Evolutionary conservation across 2,888 invertebrate species (phyloP).

Genomic region (Troides oblongomaculatus): DNA sequence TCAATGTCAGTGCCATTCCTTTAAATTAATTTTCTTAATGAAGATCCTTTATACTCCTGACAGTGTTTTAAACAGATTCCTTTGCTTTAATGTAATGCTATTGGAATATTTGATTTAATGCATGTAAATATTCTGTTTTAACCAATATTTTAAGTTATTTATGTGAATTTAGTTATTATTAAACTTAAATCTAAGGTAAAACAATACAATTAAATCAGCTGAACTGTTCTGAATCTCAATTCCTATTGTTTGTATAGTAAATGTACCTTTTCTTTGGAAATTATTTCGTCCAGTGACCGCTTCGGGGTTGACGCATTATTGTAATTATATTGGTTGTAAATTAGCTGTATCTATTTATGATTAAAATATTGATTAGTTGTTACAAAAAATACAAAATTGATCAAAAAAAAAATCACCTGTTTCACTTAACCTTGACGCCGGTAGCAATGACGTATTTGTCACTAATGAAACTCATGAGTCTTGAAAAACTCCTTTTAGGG

Average conservation of each 20-base stretch:
- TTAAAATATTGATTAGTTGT: conserved; percentile 78
- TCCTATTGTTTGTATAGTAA: conserved; percentile 60
- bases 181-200: conserved; percentile 42
- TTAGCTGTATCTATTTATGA: conserved; percentile 77
- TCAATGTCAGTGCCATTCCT: conserved; percentile 60
- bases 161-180: conserved; percentile 70
- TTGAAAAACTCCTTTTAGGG: too few relatives aligned
- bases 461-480: too few relatives aligned
- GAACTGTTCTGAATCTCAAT: conserved; percentile 77
- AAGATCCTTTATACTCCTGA: conserved; percentile 57
- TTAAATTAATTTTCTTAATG: conserved; percentile 36
- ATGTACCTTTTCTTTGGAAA: conserved; percentile 69
- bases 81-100: conserved; percentile 46
- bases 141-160: conserved; percentile 72
- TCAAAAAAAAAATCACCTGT: conserved; percentile 53
- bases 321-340: conserved; percentile 69
- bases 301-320: conserved; percentile 63
- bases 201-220: conserved; percentile 72
- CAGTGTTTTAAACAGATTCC: conserved; percentile 53
- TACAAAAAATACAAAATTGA: conserved; percentile 79
- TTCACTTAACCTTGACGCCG: conserved; percentile 23
- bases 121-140: conserved; percentile 69
- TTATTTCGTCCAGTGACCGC: conserved; percentile 72
- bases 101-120: conserved; percentile 53
- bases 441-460: too few relatives aligned